A percentile compares a stretch with the other conserved stretches of the same genome.
These are phyloP conservation scores for Diorhabda elongata DNA, from an alignment of 1,140 invertebrate genomes.

Conservation along the genomic window DNA sequence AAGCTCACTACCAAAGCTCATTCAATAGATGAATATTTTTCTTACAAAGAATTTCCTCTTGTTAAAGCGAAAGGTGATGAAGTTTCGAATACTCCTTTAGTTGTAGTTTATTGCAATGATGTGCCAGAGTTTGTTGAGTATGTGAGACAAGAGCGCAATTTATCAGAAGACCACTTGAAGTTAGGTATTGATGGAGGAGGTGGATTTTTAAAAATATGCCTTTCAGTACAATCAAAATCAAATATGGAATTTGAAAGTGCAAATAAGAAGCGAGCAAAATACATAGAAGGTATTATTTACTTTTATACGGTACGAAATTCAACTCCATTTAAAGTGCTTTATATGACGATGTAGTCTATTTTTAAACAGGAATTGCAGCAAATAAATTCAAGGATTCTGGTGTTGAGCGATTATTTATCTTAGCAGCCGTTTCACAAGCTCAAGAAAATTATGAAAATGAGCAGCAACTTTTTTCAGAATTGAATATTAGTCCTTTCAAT, in stretches of 20 bases:
- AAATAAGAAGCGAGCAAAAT: too few species aligned
- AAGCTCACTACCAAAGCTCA: too few species aligned
- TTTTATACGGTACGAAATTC: too few species aligned
- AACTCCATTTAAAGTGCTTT: too few species aligned
- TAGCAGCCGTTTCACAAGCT: not conserved
- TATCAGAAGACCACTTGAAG: not conserved
- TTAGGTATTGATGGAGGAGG: constrained; percentile 3
- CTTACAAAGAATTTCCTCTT: too few species aligned
- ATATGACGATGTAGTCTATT: too few species aligned
- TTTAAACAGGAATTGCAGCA: not conserved
- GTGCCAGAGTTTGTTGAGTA: not conserved
- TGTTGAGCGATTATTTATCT: constrained; percentile 3
- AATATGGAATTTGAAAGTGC: not conserved
- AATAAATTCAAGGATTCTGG: constrained; percentile 4
- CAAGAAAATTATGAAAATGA: constrained; percentile 6
- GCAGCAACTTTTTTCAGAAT: not conserved
- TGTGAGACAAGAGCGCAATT: not conserved
- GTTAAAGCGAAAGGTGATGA: too few species aligned
- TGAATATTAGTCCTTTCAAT: not conserved
- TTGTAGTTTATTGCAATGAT: not conserved
- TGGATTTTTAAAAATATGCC: constrained; percentile 1
- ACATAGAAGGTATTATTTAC: too few species aligned
- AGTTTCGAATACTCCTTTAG: not conserved
- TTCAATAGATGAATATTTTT: too few species aligned
- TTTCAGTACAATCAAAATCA: constrained; percentile 3